Conservation (phyloP, 2,797 vertebrate genomes). For the Spheniscus humboldti region DNA sequence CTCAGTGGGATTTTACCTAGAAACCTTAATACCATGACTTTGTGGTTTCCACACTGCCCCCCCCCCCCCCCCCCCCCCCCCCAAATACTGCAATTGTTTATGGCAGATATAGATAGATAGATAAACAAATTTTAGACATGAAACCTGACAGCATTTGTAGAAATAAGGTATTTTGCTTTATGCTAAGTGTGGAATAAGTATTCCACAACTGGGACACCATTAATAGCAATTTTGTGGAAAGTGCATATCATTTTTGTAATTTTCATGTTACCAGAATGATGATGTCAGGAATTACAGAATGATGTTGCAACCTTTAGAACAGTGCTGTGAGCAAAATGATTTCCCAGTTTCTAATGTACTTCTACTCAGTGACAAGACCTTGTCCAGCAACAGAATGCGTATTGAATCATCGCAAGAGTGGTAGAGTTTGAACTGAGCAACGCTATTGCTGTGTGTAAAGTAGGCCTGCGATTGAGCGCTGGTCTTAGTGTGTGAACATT, state of each 20-base stretch:
- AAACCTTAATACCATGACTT: neutral
- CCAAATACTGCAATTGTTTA: neutral
- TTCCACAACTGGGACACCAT: neutral
- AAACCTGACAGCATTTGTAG: neutral
- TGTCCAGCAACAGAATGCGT: neutral
- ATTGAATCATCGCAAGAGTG: fast-evolving
- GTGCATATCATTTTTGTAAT: neutral
- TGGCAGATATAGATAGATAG: neutral
- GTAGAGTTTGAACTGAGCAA: neutral
- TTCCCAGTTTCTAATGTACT: neutral
- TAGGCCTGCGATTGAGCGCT: neutral
- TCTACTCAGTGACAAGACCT: neutral
- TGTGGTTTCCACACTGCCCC: too few relatives aligned
- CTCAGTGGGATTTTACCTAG: neutral
- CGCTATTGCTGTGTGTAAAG: too few relatives aligned
- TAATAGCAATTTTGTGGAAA: neutral
- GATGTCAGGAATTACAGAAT: neutral
- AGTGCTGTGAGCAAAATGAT: neutral
- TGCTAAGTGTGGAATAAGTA: neutral
- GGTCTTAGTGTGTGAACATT: neutral
- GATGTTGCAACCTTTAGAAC: neutral
- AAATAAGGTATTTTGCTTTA: neutral
- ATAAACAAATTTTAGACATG: neutral
- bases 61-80: too few relatives aligned
- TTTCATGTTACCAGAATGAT: neutral